phyloP scores from a whole-genome alignment of 2,797 vertebrate genomes.

The Perodicticus potto region DNA sequence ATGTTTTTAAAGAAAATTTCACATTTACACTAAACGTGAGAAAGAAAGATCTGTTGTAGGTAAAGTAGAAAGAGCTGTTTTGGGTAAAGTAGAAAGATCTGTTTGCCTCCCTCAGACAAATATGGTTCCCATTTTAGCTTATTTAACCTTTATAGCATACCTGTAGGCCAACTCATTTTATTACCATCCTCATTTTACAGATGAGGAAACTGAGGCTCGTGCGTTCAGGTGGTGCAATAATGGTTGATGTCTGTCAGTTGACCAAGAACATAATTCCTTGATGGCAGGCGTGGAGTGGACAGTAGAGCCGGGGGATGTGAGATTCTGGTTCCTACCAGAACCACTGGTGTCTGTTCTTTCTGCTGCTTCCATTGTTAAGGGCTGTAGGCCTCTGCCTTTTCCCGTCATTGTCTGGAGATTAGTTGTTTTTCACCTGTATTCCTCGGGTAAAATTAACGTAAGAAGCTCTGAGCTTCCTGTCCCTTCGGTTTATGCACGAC shows the following conservation, averaged over 20 bases:
- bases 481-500: background rate
- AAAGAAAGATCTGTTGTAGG: no score
- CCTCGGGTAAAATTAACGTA: background rate
- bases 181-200: background rate
- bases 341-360: background rate
- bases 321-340: background rate
- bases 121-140: background rate
- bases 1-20: background rate
- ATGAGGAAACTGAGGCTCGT: background rate
- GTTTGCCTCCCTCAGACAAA: background rate
- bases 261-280: background rate
- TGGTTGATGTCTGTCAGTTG: rapidly evolving
- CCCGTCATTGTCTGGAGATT: no score
- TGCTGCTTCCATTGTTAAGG: background rate
- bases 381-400: background rate
- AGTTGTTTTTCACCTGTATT: background rate
- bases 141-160: background rate
- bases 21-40: background rate
- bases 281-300: no score
- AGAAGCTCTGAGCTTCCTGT: background rate
- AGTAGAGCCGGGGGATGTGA: no score
- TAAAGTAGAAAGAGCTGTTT: background rate
- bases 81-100: background rate
- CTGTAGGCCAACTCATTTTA: background rate
- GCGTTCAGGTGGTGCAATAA: background rate